Conservation (phyloP, 2,797 vertebrate genomes). For the Poecilia picta region DNA sequence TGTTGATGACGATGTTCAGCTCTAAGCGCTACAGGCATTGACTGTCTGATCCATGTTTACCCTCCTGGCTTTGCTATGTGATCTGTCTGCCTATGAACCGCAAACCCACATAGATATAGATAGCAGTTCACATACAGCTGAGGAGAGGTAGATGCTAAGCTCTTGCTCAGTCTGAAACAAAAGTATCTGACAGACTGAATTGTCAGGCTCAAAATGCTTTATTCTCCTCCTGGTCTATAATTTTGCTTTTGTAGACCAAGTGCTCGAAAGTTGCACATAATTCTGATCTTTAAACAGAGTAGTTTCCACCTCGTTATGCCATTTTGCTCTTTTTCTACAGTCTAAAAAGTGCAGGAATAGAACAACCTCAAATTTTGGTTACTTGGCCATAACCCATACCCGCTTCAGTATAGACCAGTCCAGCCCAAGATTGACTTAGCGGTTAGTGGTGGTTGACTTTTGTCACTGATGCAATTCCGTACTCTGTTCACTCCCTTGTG, state of each 20-base stretch:
- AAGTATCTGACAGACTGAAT: neutral
- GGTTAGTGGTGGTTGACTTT: neutral
- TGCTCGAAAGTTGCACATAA: neutral
- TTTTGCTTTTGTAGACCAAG: neutral
- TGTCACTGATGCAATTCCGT: neutral
- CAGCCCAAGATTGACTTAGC: neutral
- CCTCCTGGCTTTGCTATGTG: neutral
- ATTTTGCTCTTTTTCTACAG: neutral
- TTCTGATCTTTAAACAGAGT: neutral
- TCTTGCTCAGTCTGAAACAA: neutral
- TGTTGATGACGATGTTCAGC: slow-evolving; percentile 3
- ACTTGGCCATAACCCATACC: neutral
- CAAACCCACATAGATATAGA: neutral
- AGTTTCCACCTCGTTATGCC: neutral
- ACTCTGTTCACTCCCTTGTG: neutral
- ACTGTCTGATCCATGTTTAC: neutral
- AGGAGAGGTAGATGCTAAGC: neutral
- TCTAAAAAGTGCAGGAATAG: neutral
- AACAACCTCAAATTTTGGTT: neutral
- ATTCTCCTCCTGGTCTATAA: neutral
- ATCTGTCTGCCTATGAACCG: neutral
- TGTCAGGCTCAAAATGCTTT: neutral
- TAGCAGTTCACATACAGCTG: neutral
- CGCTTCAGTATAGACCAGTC: neutral
- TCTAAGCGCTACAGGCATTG: slow-evolving; percentile 6